A percentile compares a stretch with the other conserved stretches of the same genome.
Evolutionary conservation across 35 echinoderm and acorn worm genomes (phyloP).

Genomic region (Hemicentrotus pulcherrimus): DNA sequence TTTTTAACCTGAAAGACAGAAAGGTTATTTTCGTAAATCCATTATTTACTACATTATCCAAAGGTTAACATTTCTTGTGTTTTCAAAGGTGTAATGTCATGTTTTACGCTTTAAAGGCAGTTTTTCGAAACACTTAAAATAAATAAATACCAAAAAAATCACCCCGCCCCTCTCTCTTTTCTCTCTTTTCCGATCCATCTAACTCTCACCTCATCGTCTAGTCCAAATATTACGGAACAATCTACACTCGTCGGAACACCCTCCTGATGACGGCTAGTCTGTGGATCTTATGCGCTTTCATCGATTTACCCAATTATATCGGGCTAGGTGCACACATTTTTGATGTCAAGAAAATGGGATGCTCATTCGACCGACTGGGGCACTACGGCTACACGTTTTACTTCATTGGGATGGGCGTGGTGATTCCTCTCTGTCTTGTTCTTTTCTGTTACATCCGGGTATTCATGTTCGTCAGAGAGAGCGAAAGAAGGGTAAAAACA

Average conservation of each 20-base stretch:
- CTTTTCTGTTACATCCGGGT: slow-evolving; percentile 63
- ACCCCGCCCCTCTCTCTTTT: background rate
- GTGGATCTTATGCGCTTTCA: slow-evolving; percentile 56
- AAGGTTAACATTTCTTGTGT: no score
- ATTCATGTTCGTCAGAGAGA: slow-evolving; percentile 40
- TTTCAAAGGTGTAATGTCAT: no score
- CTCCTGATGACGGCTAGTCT: slow-evolving; percentile 54
- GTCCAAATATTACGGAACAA: slow-evolving; percentile 39
- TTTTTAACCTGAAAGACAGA: no score
- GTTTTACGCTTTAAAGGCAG: no score
- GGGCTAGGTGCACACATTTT: slow-evolving; percentile 55
- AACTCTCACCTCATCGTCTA: background rate
- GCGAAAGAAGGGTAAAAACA: slow-evolving; percentile 36
- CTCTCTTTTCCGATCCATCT: background rate
- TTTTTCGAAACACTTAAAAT: no score
- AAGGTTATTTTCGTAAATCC: no score
- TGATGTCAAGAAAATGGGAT: slow-evolving; percentile 64
- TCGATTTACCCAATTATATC: slow-evolving; percentile 64
- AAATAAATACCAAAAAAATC: background rate
- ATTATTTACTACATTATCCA: no score
- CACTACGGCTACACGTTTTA: slow-evolving; percentile 66
- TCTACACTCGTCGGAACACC: slow-evolving; percentile 57
- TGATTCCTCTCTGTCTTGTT: slow-evolving; percentile 45
- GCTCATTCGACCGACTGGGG: slow-evolving; percentile 62
- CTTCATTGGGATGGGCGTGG: slow-evolving; percentile 58